Evolutionary conservation across 2,888 invertebrate species (phyloP), one percentile per base, ranked within the genome.

Genomic region (Ornithoptera priamus): DNA sequence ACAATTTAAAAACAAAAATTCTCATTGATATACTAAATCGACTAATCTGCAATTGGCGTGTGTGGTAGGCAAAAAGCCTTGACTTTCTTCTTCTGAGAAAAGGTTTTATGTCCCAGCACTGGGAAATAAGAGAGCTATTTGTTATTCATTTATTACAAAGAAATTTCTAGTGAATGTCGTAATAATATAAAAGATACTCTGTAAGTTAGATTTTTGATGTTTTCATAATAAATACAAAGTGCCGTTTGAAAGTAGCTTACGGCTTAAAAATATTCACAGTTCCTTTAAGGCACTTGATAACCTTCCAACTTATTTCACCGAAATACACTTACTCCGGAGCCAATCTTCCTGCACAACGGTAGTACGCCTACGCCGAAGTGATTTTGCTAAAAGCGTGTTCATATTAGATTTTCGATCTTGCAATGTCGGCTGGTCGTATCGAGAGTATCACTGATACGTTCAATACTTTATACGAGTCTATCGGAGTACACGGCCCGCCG

Each of bases 321-420:
- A 70, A 73, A 72, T 73, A 63, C 73, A 78, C 76, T 80, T 80
- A 78, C 76, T 78, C 77, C 74, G 76, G 71, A 65, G 71, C 50
- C 72, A 59, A 66, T 72, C 73, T 75, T 73, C 73, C 67, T 72
- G 72, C 65, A 72, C 85, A 85, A 83, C 83, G 59, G 67, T 81
- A 84, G 75, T 50, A 79, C 80, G 80, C 84, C 85, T 80, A 78
- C 83, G 81, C 75, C 77, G 79, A 75, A 79, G 78, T 80, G 83
- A 87, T 87, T 89, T 88, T 83, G 82, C 90, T 88, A 85, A 88
- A 90, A 88, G 80, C 85, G 89, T 89, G 91, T 91, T 90, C 90
- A 91, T 91, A 90, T 91, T 91, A 90, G 89, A 90, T 90, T 89
- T 87, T 84, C 87, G 85, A 87, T 85, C 84, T 83, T 81, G 83